phyloP scores from a whole-genome alignment of 1,140 invertebrate species.

The Caligus rogercresseyi region DNA sequence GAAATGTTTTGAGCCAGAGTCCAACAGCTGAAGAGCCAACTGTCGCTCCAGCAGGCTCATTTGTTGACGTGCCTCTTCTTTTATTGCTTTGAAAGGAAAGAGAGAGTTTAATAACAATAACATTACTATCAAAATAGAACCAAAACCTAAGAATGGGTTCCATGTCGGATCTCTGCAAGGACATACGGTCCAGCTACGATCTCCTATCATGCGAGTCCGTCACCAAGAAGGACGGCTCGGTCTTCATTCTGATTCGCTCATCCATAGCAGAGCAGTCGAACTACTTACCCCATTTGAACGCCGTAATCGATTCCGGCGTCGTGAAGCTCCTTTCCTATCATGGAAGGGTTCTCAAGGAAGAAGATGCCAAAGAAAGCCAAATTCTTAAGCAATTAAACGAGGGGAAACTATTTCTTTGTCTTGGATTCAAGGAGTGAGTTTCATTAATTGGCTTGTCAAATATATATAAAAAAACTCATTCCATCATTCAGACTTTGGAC shows the following conservation, averaged over 20 bases:
- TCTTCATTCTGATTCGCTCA: background rate
- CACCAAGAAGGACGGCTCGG: background rate
- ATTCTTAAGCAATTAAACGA: background rate
- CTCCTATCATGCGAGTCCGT: background rate
- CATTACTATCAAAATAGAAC: no score
- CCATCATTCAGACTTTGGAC: background rate
- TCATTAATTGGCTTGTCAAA: no score
- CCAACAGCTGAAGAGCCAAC: no score
- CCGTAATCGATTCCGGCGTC: background rate
- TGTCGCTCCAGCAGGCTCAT: no score
- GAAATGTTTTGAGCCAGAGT: no score
- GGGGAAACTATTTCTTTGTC: background rate
- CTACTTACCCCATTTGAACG: background rate
- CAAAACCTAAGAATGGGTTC: no score
- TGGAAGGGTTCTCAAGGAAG: background rate
- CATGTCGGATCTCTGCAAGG: no score
- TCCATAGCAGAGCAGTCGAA: background rate
- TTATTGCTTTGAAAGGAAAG: no score
- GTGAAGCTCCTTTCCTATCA: background rate
- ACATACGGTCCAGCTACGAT: no score
- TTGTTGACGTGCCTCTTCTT: no score
- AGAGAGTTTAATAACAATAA: no score
- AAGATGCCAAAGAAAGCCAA: background rate
- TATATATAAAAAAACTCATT: no score
- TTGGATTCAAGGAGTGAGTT: background rate